Conservation (phyloP, 2,797 vertebrate species). For the Buceros bicornis region DNA sequence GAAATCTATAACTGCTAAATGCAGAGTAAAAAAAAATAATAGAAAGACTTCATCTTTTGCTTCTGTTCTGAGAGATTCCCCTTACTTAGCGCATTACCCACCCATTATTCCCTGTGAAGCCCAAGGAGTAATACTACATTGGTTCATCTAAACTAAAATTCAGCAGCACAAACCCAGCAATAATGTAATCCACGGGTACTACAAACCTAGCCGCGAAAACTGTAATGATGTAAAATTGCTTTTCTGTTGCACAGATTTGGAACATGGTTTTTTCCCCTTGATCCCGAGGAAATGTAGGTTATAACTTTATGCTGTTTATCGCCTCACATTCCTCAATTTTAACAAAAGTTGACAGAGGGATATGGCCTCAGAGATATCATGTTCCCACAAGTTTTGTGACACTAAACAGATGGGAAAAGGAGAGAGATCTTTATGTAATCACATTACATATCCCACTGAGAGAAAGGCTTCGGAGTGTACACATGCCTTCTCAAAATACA, state of each 20-base stretch:
- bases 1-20: neutral
- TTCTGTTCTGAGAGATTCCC: neutral
- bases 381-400: slow-evolving; percentile 36
- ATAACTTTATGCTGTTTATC: neutral
- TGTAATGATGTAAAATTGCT: neutral
- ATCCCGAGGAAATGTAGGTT: neutral
- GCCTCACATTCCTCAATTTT: neutral
- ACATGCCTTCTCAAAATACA: neutral
- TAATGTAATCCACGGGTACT: neutral
- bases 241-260: neutral
- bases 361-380: neutral
- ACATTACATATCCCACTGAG: neutral
- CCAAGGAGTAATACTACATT: neutral
- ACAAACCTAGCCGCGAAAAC: neutral
- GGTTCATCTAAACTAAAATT: neutral
- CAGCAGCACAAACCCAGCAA: neutral
- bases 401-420: slow-evolving; percentile 47
- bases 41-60: neutral
- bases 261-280: neutral
- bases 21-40: neutral
- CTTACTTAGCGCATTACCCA: neutral
- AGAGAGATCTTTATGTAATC: slow-evolving; percentile 32
- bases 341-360: slow-evolving; percentile 25
- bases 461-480: neutral
- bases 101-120: neutral